Percentiles rank a stretch among this genome's conserved stretches.
phyloP scores from a whole-genome alignment of 2,797 vertebrate species.

The Lagodon rhomboides region DNA sequence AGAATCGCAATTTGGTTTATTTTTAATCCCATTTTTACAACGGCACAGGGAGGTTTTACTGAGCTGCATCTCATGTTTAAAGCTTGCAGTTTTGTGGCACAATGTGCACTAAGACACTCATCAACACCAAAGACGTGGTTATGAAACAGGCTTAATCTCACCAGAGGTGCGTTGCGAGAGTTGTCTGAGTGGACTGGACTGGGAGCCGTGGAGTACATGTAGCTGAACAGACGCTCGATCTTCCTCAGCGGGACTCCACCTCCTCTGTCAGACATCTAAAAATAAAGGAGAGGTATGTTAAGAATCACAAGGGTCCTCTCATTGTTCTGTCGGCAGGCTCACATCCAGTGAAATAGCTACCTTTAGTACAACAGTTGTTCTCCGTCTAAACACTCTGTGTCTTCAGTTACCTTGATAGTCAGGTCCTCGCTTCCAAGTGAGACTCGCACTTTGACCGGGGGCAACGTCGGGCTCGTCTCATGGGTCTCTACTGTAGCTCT shows the following conservation, averaged over 20 bases:
- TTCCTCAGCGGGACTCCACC: constrained; percentile 96
- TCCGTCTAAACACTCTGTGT: not conserved
- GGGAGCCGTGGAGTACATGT: constrained; percentile 97
- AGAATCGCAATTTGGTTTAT: constrained; percentile 4
- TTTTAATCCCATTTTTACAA: constrained; percentile 9
- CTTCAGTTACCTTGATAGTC: constrained; percentile 92
- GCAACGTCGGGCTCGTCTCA: constrained; percentile 87
- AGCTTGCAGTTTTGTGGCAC: not conserved
- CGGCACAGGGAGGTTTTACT: not conserved
- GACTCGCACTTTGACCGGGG: constrained; percentile 92
- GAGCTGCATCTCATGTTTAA: not conserved
- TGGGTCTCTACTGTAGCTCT: constrained; percentile 97
- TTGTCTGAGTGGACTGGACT: constrained; percentile 89
- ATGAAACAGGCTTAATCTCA: constrained; percentile 76
- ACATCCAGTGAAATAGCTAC: not conserved
- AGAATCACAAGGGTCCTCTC: not conserved
- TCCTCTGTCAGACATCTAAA: constrained; percentile 95
- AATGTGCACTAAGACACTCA: not conserved
- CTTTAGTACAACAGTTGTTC: not conserved
- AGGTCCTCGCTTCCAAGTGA: constrained; percentile 96
- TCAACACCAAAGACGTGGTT: not conserved
- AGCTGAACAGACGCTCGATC: constrained; percentile 96
- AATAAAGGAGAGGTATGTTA: constrained; percentile 29
- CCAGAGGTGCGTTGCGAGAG: constrained; percentile 92
- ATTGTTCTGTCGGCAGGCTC: constrained; percentile 25